Evolutionary conservation across 2,113 vertebrate genomes (phyloP), one percentile per base, ranked within the genome.

Genomic region (Tringa solitaria): DNA sequence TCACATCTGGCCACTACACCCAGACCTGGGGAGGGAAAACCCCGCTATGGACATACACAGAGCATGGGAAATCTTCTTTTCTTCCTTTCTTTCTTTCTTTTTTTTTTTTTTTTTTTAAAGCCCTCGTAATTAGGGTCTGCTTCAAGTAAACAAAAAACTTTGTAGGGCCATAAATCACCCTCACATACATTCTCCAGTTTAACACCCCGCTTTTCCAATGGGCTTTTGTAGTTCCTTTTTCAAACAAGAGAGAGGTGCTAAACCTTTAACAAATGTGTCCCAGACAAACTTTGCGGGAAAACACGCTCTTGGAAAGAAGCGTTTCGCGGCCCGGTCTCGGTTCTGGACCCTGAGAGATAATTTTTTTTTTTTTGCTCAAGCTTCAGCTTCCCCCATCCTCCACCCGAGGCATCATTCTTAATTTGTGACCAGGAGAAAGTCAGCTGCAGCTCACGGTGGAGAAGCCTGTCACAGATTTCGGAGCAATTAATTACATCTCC

Each of bases 151-250:
- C 98, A 99, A 97, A 92, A 95, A 98, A 97, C 97, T 98, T 98
- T 92, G 98, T 93, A 93, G 94, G 97, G 95, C 97, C 98, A 99
- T 99, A 99, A 99, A 99, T 99, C 99, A 99, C 97, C 93, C 56
- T 85, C 97, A 96, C 96, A 98, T 97, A 97, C 98, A 93, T 98
- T 98, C 97, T 98, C 94, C 91, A 87, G 95, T 65, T 97, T 98
- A 97, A 98, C 98, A 98, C 97, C 95, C 96, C 85, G 93, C 96
- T 97, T 96, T 95, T 85, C 85, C 97, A 93, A 97, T 48, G 65
- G 90, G 93, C 97, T 95, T 98, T 98, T 98, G 98, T 97, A 96
- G 95, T 98, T 97, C 74, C 94, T 84, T 95, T 97, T 96, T 97
- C 97, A 97, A 98, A 97, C 73, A 69, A 41, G 94, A 72, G 61